Percentiles rank a stretch among this genome's conserved stretches.
phyloP scores from a whole-genome alignment of 2,797 vertebrate species.

The Notoglanidium macrostoma region DNA sequence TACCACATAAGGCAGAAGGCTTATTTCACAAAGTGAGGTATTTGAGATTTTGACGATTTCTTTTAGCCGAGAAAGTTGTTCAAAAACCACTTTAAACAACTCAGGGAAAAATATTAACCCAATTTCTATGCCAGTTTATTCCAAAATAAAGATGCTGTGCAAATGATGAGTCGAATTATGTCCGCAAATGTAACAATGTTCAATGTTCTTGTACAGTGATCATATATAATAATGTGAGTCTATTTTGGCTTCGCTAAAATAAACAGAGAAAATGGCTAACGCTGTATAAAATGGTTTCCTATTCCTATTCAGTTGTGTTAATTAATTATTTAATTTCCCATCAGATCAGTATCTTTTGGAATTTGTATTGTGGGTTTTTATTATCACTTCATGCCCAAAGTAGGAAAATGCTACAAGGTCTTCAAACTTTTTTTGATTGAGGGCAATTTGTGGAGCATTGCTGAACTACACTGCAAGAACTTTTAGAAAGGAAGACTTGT shows the following conservation, averaged over 20 bases:
- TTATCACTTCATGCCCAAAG: background rate
- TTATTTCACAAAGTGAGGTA: background rate
- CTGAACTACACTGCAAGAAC: background rate
- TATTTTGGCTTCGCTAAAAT: conserved; percentile 1
- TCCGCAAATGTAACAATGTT: background rate
- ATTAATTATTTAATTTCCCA: background rate
- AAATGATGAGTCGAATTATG: background rate
- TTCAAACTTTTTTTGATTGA: background rate
- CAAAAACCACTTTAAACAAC: background rate
- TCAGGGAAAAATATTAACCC: background rate
- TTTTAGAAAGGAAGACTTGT: background rate
- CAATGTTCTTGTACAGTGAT: background rate
- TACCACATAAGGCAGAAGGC: background rate
- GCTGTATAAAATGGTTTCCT: background rate
- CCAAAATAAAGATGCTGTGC: background rate
- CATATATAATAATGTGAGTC: background rate
- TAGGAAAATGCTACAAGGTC: background rate
- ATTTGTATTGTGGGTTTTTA: background rate
- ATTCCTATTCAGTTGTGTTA: background rate
- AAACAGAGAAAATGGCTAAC: background rate
- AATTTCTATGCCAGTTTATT: background rate
- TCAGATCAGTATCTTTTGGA: background rate
- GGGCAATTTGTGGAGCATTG: background rate
- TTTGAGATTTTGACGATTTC: background rate
- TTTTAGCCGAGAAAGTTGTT: background rate